phyloP scores from a whole-genome alignment of 2,797 vertebrate species.

The Antennarius maculatus region DNA sequence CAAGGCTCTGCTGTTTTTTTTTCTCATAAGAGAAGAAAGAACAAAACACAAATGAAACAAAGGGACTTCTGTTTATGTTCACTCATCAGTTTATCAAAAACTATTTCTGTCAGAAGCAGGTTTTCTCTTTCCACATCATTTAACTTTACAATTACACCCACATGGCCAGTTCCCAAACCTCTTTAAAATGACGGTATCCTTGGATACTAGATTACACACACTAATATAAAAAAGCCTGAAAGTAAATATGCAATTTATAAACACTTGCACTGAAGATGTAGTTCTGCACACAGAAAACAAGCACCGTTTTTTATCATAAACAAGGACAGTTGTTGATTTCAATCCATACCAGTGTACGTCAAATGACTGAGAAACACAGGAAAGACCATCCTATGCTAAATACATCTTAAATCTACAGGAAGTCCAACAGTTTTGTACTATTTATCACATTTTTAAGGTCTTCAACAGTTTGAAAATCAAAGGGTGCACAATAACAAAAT shows the following conservation, averaged over 20 bases:
- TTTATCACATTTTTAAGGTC: constrained; percentile 53
- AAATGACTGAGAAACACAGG: constrained; percentile 25
- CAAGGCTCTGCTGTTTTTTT: constrained; percentile 39
- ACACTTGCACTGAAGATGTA: constrained; percentile 55
- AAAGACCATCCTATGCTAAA: constrained; percentile 62
- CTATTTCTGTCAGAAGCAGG: constrained; percentile 30
- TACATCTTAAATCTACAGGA: constrained; percentile 59
- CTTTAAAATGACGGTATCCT: constrained; percentile 38
- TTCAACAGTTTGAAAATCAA: constrained; percentile 43
- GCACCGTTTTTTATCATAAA: constrained; percentile 47
- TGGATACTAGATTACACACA: constrained; percentile 49
- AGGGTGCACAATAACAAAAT: constrained; percentile 44
- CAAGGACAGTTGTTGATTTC: constrained; percentile 50
- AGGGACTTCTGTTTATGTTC: constrained; percentile 55
- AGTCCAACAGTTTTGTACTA: constrained; percentile 47
- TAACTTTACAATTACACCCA: constrained; percentile 63
- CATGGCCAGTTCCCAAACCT: constrained; percentile 34
- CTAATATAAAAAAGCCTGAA: constrained; percentile 50
- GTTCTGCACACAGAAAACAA: constrained; percentile 66
- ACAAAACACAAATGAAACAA: constrained; percentile 64
- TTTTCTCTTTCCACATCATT: constrained; percentile 49
- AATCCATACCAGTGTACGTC: constrained; percentile 54
- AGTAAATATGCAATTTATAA: constrained; percentile 20
- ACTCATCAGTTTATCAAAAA: constrained; percentile 73
- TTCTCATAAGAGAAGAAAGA: constrained; percentile 52